phyloP scores from a whole-genome alignment of 1,140 invertebrate species.

The Eueides isabella region DNA sequence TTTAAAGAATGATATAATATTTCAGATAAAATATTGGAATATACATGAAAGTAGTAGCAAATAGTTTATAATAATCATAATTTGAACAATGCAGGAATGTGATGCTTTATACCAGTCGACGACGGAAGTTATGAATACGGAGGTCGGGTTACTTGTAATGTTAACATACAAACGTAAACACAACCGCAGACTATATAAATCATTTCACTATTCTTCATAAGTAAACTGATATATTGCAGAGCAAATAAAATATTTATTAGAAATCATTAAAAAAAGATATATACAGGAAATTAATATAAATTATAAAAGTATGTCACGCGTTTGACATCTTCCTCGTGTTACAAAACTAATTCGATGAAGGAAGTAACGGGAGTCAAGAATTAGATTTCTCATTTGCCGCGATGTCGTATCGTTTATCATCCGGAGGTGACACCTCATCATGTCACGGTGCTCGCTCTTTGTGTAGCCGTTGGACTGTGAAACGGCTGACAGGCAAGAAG shows the following conservation, averaged over 20 bases:
- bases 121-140: constrained; percentile 70
- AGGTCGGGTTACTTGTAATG: constrained; percentile 55
- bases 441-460: constrained; percentile 64
- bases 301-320: constrained; percentile 19
- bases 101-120: constrained; percentile 55
- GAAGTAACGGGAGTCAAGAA: constrained; percentile 54
- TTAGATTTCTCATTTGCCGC: constrained; percentile 75
- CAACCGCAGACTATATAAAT: constrained; percentile 13
- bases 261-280: constrained; percentile 1
- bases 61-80: constrained; percentile 57
- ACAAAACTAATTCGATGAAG: constrained; percentile 39
- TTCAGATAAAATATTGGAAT: no score
- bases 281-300: constrained; percentile 16
- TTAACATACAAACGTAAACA: constrained; percentile 52
- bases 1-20: no score
- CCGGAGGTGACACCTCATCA: constrained; percentile 70
- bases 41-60: neutral
- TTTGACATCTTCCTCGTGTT: constrained; percentile 25
- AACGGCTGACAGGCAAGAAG: constrained; percentile 57
- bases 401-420: constrained; percentile 69
- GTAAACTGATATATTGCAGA: neutral
- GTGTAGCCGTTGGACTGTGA: constrained; percentile 59
- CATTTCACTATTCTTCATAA: neutral
- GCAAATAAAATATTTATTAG: neutral
- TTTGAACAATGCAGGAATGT: constrained; percentile 62